phyloP scores from a whole-genome alignment of 2,888 invertebrate genomes.

The Serrognathus titanus region DNA sequence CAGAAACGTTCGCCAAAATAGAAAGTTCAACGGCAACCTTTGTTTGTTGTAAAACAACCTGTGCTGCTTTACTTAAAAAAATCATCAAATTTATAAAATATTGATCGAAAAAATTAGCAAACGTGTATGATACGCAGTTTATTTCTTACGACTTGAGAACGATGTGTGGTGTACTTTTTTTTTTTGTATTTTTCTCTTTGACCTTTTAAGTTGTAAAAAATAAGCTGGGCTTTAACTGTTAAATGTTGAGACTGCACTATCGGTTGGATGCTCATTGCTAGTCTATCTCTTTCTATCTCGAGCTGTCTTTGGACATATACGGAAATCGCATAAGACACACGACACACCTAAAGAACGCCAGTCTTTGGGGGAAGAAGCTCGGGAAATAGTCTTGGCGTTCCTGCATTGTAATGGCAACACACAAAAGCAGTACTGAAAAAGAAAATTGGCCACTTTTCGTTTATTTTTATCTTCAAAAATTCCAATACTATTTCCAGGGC shows the following conservation, averaged over 20 bases:
- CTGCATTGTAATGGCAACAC: no score
- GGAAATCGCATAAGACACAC: constrained; percentile 17
- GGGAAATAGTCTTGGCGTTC: background rate
- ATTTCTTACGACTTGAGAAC: constrained; percentile 23
- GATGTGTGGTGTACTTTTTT: background rate
- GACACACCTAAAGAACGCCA: background rate
- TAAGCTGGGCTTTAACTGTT: constrained; percentile 43
- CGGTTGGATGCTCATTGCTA: constrained; percentile 33
- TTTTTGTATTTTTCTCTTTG: background rate
- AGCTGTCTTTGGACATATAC: constrained; percentile 38
- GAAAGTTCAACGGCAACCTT: no score
- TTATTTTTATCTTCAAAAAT: no score
- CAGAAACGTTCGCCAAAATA: no score
- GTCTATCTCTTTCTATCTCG: constrained; percentile 39
- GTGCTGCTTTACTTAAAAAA: background rate
- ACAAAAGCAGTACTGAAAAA: no score
- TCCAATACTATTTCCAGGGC: no score
- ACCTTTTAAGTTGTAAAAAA: constrained; percentile 32
- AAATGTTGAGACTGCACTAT: constrained; percentile 43
- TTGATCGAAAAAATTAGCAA: constrained; percentile 25
- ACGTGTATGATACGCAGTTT: constrained; percentile 37
- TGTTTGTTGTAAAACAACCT: no score
- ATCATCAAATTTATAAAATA: background rate
- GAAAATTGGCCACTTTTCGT: no score
- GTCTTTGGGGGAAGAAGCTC: background rate